These are phyloP conservation scores for Heliconius himera DNA, from an alignment of 1,140 invertebrate species.

Conservation along the genomic window DNA sequence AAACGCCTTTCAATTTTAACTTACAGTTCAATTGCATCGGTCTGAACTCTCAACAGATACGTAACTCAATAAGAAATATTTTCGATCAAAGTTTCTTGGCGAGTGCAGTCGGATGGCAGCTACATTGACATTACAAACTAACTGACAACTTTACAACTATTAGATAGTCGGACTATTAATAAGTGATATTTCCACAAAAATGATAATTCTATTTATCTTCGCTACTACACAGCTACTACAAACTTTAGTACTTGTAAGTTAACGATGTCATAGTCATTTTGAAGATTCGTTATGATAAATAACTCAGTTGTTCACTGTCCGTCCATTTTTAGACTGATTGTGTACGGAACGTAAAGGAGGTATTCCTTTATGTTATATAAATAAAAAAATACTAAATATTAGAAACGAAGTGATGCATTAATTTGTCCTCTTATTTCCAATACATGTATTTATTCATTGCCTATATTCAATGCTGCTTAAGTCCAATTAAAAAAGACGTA, in stretches of 20 bases:
- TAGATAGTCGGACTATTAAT: background rate
- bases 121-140: background rate
- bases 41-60: background rate
- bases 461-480: too few relatives aligned
- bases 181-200: too few relatives aligned
- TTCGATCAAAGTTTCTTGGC: background rate
- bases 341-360: too few relatives aligned
- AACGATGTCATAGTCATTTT: background rate
- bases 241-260: background rate
- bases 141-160: background rate
- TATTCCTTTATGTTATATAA: too few relatives aligned
- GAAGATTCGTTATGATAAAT: too few relatives aligned
- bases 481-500: too few relatives aligned
- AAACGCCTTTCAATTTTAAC: conserved; percentile 4
- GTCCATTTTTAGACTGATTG: too few relatives aligned
- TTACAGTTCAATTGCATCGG: background rate
- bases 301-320: too few relatives aligned
- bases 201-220: background rate
- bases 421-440: too few relatives aligned
- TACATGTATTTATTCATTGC: too few relatives aligned
- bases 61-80: background rate
- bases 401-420: too few relatives aligned
- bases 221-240: background rate
- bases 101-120: background rate
- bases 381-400: too few relatives aligned